A percentile compares a stretch with the other conserved stretches of the same genome.
Conservation (phyloP, 1,140 invertebrate genomes). For the Aphis craccivora region DNA sequence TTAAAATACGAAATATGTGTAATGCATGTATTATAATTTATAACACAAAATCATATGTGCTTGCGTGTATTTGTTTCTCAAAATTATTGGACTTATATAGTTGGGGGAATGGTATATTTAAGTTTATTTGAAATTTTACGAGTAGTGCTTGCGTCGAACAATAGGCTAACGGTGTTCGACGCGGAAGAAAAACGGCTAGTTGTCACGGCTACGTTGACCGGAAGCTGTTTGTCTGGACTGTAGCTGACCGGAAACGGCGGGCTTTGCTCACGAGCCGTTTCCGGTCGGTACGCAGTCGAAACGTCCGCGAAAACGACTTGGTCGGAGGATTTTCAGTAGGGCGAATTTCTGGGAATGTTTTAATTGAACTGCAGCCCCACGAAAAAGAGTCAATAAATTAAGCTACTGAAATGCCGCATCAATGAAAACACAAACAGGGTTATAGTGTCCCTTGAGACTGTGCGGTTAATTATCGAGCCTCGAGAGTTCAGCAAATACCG, state of each 20-base stretch:
- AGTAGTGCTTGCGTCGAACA: background rate
- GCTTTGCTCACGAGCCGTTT: constrained; percentile 26
- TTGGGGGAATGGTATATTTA: background rate
- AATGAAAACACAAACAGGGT: constrained; percentile 52
- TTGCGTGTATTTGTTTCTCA: background rate
- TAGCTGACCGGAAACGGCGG: constrained; percentile 50
- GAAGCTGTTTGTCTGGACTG: constrained; percentile 52
- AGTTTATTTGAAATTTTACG: constrained; percentile 40
- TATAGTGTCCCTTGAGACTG: constrained; percentile 25
- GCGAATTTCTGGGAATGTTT: constrained; percentile 3
- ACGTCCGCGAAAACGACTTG: constrained; percentile 36
- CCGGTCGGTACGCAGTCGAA: background rate
- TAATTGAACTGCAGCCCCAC: constrained; percentile 36
- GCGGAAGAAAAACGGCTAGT: constrained; percentile 51
- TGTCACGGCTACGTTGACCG: constrained; percentile 48
- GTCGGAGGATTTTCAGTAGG: background rate
- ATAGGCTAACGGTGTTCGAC: constrained; percentile 29
- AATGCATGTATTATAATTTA: background rate
- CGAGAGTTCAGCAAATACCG: constrained; percentile 48
- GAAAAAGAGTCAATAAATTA: constrained; percentile 54
- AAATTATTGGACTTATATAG: background rate
- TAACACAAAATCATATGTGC: background rate
- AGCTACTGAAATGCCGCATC: constrained; percentile 44
- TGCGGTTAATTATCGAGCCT: constrained; percentile 54
- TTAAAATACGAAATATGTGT: background rate